These are phyloP conservation scores for Erythrolamprus reginae DNA, from an alignment of 2,113 vertebrate genomes.

Conservation along the genomic window DNA sequence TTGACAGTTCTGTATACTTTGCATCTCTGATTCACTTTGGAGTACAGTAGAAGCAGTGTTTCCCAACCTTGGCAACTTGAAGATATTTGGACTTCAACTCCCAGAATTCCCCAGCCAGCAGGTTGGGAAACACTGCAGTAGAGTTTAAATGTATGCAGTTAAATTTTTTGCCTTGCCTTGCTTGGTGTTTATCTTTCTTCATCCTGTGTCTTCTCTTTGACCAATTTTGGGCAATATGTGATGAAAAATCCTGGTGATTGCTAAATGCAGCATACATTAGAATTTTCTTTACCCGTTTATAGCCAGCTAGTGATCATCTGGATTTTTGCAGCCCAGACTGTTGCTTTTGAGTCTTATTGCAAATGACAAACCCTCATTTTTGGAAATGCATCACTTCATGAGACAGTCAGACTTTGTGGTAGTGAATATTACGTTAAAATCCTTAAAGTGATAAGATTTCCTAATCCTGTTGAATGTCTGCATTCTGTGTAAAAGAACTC, in stretches of 20 bases:
- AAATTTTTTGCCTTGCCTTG: neutral
- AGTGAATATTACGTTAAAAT: conserved; percentile 49
- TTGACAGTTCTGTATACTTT: neutral
- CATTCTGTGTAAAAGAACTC: conserved; percentile 36
- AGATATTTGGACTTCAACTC: no score
- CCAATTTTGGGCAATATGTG: neutral
- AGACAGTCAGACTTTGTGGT: conserved; percentile 45
- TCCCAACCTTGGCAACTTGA: no score
- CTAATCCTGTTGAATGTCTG: conserved; percentile 56
- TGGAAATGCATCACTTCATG: conserved; percentile 27
- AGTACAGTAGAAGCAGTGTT: no score
- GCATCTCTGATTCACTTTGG: neutral
- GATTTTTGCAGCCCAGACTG: neutral
- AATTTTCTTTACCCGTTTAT: neutral
- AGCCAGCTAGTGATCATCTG: neutral
- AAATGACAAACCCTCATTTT: conserved; percentile 31
- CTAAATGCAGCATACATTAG: neutral
- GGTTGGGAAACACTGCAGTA: no score
- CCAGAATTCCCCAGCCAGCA: no score
- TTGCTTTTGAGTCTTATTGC: conserved; percentile 37
- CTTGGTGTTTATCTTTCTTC: neutral
- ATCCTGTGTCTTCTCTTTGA: conserved; percentile 7
- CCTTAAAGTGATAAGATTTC: conserved; percentile 53
- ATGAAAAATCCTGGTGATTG: neutral
- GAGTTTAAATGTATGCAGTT: neutral